Evolutionary conservation across 2,797 vertebrate species (phyloP), one percentile per base, ranked within the genome.

Genomic region (Corythornis leucogaster): DNA sequence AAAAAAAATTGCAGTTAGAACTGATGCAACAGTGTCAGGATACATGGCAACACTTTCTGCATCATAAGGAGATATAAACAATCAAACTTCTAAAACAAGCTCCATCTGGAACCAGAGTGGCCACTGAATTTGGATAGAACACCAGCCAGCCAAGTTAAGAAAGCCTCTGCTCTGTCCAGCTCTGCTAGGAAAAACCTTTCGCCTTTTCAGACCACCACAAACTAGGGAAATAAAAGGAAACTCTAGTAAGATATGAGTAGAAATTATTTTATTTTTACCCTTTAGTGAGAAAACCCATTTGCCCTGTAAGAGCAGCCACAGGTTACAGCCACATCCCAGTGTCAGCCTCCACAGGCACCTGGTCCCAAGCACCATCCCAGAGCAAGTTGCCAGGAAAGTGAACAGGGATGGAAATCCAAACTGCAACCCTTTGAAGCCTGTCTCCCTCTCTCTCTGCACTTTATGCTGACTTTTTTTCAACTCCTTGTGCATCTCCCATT

Each of bases 271-370:
- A 2, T 16, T 66, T 62, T 79, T 28, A 42, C 11, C 57, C 35
- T 89, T 76, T 13, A 80, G 40, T 35, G 79, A 73, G 40, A 88
- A 31, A 76, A 87, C 85, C 7, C 28, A 53, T 30, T 53, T 73
- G 45, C 0, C 1, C 38, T 38, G 28, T 22, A 67, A 42, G 63
- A 40, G 51, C 5, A 20, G 48, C 31, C 26, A 21, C 0, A 1
- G 63, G 35, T 31, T 70, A 59, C 38, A 86, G 83, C 26, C 53
- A 28, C 38, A 62, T 31, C 71, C 50, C 57, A 9, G 18, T 21
- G 57, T n/a, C 64, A 38, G 45, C 75, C 48, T 20, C 75, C 18
- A 35, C 1, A 1, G 1, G 6, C 28, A 43, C 46, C 53, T 38
- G 46, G 58, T 80, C 31, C 35, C 15, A 38, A 21, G 19, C 2